Evolutionary conservation across 2,113 vertebrate species (phyloP), one percentile per base, ranked within the genome.

Genomic region (Chrysemys picta): DNA sequence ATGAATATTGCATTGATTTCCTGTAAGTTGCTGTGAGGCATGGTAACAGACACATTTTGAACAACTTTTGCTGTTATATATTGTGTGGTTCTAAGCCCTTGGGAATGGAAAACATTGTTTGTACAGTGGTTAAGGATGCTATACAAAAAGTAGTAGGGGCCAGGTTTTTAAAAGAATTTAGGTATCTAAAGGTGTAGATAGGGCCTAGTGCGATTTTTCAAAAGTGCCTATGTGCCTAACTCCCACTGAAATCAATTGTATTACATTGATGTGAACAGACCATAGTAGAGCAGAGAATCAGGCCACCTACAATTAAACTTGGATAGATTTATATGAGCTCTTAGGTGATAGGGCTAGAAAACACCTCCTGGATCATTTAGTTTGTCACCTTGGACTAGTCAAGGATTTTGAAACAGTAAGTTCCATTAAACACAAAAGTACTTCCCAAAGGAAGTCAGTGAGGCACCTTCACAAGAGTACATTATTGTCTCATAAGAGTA

Each of bases 1-100:
- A 94, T 91, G 88, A 94, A 84, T 90, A 82, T 94, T 91, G 38
- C 78, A 95, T 90, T 90, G 96, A 96, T 97, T 97, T 96, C 72
- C 80, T 87, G 50, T 54, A 50, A 84, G 52, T 81, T 90, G 84
- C 82, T 47, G 14, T 80, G 38, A 91, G 42, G 42, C 42, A 38
- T 69, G 49, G 35, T 22, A 92, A 90, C 21, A 80, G 81, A 53
- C 84, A 92, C 88, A 62, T 96, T 96, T 91, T 94, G 75, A 92
- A 85, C 16, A 27, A 75, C 84, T 88, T 94, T 91, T 31, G 25
- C 42, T 87, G 47, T 16, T 59, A 12, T 29, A 59, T 10, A 10
- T 24, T 17, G 76, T 50, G 19, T 38, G 62, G 6, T 85, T 89
- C 52, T 52, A 89, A 31, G 24, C 21, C 56, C 31, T 69, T 38